A percentile compares a stretch with the other conserved stretches of the same genome.
Evolutionary conservation across 1,140 invertebrate species (phyloP).

Genomic region (Cotesia glomerata): DNA sequence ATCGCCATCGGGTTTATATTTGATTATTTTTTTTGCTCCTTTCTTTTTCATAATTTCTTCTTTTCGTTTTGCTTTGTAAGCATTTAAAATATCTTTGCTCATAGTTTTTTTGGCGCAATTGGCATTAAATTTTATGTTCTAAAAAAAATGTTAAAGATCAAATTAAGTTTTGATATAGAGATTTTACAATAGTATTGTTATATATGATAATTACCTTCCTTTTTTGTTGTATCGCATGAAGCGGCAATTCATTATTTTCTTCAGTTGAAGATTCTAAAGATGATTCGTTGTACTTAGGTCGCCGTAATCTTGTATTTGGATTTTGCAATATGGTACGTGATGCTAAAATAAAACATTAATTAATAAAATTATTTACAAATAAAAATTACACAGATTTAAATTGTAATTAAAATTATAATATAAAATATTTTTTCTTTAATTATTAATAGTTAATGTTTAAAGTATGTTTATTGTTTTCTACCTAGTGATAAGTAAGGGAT

Average conservation of each 20-base stretch:
- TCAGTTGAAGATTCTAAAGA: background rate
- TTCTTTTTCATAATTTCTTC: no score
- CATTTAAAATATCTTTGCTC: no score
- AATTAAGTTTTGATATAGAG: background rate
- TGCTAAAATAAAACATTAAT: background rate
- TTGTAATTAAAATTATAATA: background rate
- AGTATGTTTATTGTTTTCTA: no score
- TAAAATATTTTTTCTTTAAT: no score
- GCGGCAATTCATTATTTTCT: background rate
- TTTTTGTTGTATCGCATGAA: background rate
- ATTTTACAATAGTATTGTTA: background rate
- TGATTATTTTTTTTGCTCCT: no score
- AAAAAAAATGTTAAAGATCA: no score
- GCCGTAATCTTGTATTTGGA: background rate
- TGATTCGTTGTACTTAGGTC: background rate
- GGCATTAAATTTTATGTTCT: no score
- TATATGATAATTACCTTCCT: background rate
- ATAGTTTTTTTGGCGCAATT: no score
- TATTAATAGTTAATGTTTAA: no score
- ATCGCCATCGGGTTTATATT: no score
- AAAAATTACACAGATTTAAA: background rate
- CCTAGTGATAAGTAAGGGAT: no score
- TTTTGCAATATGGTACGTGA: background rate
- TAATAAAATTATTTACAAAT: background rate
- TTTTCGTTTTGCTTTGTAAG: no score